Evolutionary conservation across 2,797 vertebrate genomes (phyloP).

Genomic region (Malacoraja senta): DNA sequence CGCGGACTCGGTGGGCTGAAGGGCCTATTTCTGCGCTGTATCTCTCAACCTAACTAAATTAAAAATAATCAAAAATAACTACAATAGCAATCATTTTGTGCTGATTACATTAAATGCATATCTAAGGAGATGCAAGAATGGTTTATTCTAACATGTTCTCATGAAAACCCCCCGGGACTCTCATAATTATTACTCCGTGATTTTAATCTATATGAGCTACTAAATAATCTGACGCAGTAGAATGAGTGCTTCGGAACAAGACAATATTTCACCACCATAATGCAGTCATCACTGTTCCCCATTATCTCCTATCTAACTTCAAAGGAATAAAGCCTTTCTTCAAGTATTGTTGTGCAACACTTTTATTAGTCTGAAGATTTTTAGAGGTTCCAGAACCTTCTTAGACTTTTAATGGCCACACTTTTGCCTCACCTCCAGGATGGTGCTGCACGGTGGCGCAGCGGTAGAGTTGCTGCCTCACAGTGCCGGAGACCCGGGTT

Average conservation of each 20-base stretch:
- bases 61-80: not conserved
- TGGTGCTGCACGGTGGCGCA: too few relatives aligned
- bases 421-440: not conserved
- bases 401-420: not conserved
- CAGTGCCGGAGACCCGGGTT: too few relatives aligned
- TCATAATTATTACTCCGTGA: slow-evolving; percentile 21
- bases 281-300: not conserved
- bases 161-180: not conserved
- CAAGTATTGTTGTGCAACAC: not conserved
- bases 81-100: not conserved
- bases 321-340: slow-evolving; percentile 20
- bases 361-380: not conserved
- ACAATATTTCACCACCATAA: slow-evolving; percentile 30
- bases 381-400: not conserved
- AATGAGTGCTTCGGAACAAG: not conserved
- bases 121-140: not conserved
- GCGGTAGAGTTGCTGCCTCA: too few relatives aligned
- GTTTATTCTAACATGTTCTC: not conserved
- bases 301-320: slow-evolving; percentile 36
- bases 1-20: too few relatives aligned
- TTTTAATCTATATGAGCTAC: slow-evolving; percentile 19
- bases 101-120: not conserved
- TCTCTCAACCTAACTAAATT: too few relatives aligned
- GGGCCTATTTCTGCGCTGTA: too few relatives aligned
- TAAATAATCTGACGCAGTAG: slow-evolving; percentile 31